Evolutionary conservation across 2,888 invertebrate genomes (phyloP).

Genomic region (Amphimallon solstitiale): DNA sequence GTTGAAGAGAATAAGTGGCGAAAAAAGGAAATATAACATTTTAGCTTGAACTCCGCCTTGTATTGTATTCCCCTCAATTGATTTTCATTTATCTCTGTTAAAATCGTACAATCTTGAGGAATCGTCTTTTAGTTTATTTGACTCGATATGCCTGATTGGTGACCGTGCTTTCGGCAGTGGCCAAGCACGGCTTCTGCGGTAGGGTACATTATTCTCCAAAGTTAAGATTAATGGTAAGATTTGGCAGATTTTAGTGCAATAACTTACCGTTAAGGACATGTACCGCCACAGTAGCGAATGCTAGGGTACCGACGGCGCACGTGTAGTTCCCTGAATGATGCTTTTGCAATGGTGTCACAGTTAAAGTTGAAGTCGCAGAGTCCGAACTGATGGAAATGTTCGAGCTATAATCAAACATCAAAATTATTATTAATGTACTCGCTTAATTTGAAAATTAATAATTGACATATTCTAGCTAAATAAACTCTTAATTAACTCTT

Average conservation of each 20-base stretch:
- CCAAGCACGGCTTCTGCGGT: too few species aligned
- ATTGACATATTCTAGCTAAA: too few species aligned
- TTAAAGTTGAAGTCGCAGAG: conserved; percentile 65
- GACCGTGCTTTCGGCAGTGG: conserved; percentile 46
- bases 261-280: conserved; percentile 71
- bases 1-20: conserved; percentile 41
- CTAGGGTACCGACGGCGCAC: conserved; percentile 64
- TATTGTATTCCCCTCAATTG: conserved; percentile 43
- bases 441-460: too few species aligned
- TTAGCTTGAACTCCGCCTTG: conserved; percentile 27
- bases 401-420: conserved; percentile 59
- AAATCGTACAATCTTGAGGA: conserved; percentile 45
- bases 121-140: conserved; percentile 44
- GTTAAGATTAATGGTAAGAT: conserved; percentile 55
- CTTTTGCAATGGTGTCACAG: conserved; percentile 67
- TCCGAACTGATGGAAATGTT: conserved; percentile 62
- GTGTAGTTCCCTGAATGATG: conserved; percentile 72
- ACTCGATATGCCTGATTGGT: conserved; percentile 46
- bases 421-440: neutral
- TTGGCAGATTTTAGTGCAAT: conserved; percentile 54
- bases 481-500: too few species aligned
- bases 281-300: conserved; percentile 69
- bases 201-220: conserved; percentile 51
- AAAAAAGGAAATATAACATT: conserved; percentile 38
- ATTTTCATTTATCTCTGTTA: conserved; percentile 51